These are phyloP conservation scores for Plotosus lineatus DNA, from an alignment of 2,113 vertebrate species.

Conservation along the genomic window DNA sequence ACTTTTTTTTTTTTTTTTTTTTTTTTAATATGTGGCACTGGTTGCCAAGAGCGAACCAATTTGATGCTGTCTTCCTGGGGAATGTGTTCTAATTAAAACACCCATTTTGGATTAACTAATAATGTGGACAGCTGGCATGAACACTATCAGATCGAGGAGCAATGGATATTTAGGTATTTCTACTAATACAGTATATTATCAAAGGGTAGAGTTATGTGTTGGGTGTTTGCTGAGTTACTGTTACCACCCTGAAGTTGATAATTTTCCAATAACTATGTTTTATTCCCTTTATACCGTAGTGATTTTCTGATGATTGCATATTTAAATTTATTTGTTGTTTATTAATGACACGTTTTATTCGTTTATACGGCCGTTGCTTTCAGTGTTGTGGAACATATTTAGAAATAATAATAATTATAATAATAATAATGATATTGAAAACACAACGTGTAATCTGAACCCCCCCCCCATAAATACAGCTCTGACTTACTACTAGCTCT, in stretches of 20 bases:
- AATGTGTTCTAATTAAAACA: neutral
- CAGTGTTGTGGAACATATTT: neutral
- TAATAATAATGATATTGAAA: no score
- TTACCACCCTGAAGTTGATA: neutral
- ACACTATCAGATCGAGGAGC: neutral
- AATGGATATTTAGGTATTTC: no score
- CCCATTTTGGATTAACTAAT: neutral
- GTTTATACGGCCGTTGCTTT: neutral
- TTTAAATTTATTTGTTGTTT: neutral
- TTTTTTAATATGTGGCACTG: conserved; percentile 12
- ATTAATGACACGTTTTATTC: neutral
- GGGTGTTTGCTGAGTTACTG: neutral
- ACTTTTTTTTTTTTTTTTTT: neutral
- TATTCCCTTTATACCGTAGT: neutral
- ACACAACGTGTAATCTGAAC: no score
- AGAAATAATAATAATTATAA: no score
- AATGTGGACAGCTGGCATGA: neutral
- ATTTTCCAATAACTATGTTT: neutral
- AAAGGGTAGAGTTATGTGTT: no score
- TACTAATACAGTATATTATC: no score
- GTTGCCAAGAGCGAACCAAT: neutral
- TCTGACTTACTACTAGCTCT: no score
- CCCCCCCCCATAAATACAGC: no score
- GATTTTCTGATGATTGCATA: neutral
- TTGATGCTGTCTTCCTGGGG: neutral